These are phyloP conservation scores for Otocyon megalotis DNA, from an alignment of 2,113 vertebrate species.

Conservation along the genomic window DNA sequence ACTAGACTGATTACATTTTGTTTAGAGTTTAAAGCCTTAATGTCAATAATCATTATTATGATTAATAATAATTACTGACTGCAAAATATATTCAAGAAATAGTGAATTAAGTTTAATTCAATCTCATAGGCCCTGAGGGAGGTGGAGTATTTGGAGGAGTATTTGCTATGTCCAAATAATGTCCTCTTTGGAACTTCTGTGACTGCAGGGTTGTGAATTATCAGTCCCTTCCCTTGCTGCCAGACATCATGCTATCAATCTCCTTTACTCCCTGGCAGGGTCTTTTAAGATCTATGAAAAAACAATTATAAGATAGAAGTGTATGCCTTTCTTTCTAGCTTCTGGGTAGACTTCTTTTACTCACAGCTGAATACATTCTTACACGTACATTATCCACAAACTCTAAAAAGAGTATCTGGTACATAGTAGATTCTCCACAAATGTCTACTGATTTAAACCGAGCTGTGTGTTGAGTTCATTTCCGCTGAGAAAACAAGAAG, in stretches of 20 bases:
- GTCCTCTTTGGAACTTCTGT: constrained; percentile 93
- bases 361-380: not conserved
- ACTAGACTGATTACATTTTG: constrained; percentile 59
- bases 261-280: constrained; percentile 93
- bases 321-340: constrained; percentile 93
- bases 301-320: constrained; percentile 93
- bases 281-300: constrained; percentile 91
- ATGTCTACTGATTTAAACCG: not conserved
- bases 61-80: constrained; percentile 62
- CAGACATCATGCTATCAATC: constrained; percentile 89
- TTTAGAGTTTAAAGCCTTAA: constrained; percentile 60
- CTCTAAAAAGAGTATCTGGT: not conserved
- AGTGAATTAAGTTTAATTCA: constrained; percentile 84
- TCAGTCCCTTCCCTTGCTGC: constrained; percentile 90
- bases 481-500: constrained; percentile 51
- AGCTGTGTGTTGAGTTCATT: not conserved
- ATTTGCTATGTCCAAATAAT: constrained; percentile 92
- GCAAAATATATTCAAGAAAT: constrained; percentile 10
- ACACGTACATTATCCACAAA: not conserved
- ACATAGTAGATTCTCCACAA: not conserved
- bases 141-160: constrained; percentile 90
- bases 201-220: constrained; percentile 92
- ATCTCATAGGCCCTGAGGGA: constrained; percentile 90
- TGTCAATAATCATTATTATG: not conserved
- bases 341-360: constrained; percentile 92